Base-by-base conservation (phyloP, 2,888 invertebrate species). In the Pseudococcus jackbeardsleyi region DNA sequence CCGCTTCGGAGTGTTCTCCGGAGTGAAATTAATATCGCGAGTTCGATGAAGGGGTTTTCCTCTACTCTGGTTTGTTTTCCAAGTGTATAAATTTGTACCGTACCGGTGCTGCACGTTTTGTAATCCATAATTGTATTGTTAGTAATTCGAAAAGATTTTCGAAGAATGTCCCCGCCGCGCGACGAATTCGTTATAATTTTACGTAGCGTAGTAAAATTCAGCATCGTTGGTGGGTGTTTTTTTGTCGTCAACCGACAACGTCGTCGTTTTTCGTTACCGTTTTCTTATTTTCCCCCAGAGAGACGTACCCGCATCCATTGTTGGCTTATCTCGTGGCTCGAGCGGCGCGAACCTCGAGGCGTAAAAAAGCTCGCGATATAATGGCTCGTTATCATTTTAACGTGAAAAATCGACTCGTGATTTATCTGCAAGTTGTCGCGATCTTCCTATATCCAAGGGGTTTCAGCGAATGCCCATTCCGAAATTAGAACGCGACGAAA, bases 131-230 rank as follows among this genome's bases (percentile, higher is more conserved):
- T 26, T 22, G 22, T 26, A 42, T 42, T 15, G 68, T 26, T 22
- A 68, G 68, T 68, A 68, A 68, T 68, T 68, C 68, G 68, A 68
- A 68, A 68, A 68, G 68, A 68, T 68, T 68, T n/a, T 54, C 15
- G 68, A 3, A 26, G 15, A 26, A 68, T 68, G 22, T 22, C 64
- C 64, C 64, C n/a, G n/a, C n/a, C n/a, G 26, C 26, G 77, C n/a
- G 6, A 39, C n/a, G 77, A 77, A 77, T 77, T 77, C 39, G 77
- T 77, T 42, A 77, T 77, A 77, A 77, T 77, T 77, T 77, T 17
- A 39, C 33, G 3, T 6, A n/a, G 17, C 54, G 54, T 54, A n/a
- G 54, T 54, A 77, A 77, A 77, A 42, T n/a, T 42, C 39, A 17
- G 11, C 26, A 9, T 5, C 33, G 77, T 12, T 77, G 12, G 17